These are phyloP conservation scores for Catocala nupta DNA, from an alignment of 2,888 invertebrate species.

Conservation along the genomic window DNA sequence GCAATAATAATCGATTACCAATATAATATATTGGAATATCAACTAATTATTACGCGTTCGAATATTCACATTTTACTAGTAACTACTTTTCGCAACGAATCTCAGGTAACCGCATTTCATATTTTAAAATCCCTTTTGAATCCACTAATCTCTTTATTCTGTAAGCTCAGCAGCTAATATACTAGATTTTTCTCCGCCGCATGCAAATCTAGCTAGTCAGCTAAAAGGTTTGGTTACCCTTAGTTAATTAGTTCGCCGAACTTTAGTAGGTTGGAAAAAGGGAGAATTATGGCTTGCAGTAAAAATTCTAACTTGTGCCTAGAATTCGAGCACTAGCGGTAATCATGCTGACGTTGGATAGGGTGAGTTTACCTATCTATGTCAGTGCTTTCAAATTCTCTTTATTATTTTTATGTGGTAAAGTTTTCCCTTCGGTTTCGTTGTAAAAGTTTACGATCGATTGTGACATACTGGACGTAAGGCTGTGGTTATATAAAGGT, in stretches of 20 bases:
- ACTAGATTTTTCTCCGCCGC: slow-evolving; percentile 20
- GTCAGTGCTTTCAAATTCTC: neutral
- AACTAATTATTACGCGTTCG: too few species aligned
- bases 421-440: neutral
- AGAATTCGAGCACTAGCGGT: slow-evolving; percentile 30
- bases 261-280: slow-evolving; percentile 23
- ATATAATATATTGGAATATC: too few species aligned
- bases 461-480: too few species aligned
- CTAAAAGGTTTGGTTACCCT: slow-evolving; percentile 24
- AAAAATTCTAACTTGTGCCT: slow-evolving; percentile 34
- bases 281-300: slow-evolving; percentile 16
- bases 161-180: neutral
- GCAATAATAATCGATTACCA: too few species aligned
- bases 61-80: neutral
- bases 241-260: slow-evolving; percentile 36
- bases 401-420: too few species aligned
- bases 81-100: too few species aligned
- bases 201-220: slow-evolving; percentile 22
- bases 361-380: slow-evolving; percentile 20
- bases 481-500: too few species aligned
- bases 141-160: neutral
- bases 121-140: too few species aligned
- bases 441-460: too few species aligned
- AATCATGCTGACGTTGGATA: slow-evolving; percentile 35
- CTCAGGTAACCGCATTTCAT: too few species aligned